Evolutionary conservation across 2,797 vertebrate genomes (phyloP).

Genomic region (Tenualosa ilisha): DNA sequence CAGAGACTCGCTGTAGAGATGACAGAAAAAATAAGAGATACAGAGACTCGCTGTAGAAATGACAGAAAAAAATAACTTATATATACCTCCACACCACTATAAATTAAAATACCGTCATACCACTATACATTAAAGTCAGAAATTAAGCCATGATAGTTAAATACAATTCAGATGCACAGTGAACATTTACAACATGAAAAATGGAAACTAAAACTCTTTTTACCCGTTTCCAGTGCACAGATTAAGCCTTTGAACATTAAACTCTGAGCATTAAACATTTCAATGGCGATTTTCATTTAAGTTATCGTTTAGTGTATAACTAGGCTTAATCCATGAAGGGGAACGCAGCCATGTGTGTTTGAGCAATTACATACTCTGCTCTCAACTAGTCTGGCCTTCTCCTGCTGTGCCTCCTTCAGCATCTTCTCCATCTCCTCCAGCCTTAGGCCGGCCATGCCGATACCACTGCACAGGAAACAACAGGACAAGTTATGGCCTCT

Average conservation of each 20-base stretch:
- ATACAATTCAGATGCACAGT: not conserved
- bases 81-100: not conserved
- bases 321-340: no score
- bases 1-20: not conserved
- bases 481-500: not conserved
- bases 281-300: no score
- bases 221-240: no score
- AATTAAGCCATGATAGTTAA: not conserved
- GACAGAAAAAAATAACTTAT: not conserved
- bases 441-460: conserved; percentile 83
- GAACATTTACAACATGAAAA: not conserved
- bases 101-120: no score
- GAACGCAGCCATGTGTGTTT: not conserved
- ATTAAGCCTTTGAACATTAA: no score
- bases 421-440: conserved; percentile 98
- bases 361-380: conserved; percentile 78
- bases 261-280: no score
- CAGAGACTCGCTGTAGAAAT: not conserved
- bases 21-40: not conserved
- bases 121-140: not conserved
- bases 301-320: no score
- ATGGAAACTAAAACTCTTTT: not conserved
- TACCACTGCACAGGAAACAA: conserved; percentile 72
- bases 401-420: conserved; percentile 90
- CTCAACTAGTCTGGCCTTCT: conserved; percentile 91